phyloP scores from a whole-genome alignment of 2,797 vertebrate genomes.

The Syngnathus acus region DNA sequence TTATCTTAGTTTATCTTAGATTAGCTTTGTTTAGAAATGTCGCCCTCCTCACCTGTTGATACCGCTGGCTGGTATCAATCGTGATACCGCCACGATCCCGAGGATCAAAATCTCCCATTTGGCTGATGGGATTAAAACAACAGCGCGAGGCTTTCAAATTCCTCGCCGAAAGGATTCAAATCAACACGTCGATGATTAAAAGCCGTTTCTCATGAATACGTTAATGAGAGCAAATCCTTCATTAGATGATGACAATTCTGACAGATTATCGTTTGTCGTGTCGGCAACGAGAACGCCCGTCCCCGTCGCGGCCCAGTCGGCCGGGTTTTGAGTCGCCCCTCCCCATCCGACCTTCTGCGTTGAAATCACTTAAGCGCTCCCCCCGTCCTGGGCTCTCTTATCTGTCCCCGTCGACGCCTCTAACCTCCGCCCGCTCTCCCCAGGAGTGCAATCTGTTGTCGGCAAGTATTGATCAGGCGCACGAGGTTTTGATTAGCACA shows the following conservation, averaged over 20 bases:
- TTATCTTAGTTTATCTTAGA: too few relatives aligned
- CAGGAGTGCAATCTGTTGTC: conserved; percentile 71
- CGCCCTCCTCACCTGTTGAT: conserved; percentile 20
- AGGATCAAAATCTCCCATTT: conserved; percentile 36
- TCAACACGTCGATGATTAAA: conserved; percentile 33
- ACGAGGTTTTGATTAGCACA: conserved; percentile 70
- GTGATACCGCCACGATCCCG: not conserved
- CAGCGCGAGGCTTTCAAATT: conserved; percentile 26
- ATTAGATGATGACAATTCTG: conserved; percentile 26
- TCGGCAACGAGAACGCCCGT: not conserved
- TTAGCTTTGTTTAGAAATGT: not conserved
- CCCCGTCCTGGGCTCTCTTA: conserved; percentile 39
- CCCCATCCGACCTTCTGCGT: conserved; percentile 47
- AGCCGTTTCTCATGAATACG: conserved; percentile 31
- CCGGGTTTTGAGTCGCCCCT: conserved; percentile 26
- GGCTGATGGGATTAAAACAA: conserved; percentile 41
- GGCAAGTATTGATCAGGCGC: conserved; percentile 66
- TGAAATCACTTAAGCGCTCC: conserved; percentile 66
- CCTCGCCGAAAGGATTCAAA: conserved; percentile 47
- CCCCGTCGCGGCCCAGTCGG: conserved; percentile 11
- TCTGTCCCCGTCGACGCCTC: conserved; percentile 39
- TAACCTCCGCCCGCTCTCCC: conserved; percentile 46
- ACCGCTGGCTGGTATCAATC: not conserved
- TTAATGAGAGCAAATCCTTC: conserved; percentile 17
- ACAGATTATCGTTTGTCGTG: conserved; percentile 8